A percentile compares a stretch with the other conserved stretches of the same genome.
Conservation (phyloP, 2,113 vertebrate genomes). For the Gasterosteus aculeatus region DNA sequence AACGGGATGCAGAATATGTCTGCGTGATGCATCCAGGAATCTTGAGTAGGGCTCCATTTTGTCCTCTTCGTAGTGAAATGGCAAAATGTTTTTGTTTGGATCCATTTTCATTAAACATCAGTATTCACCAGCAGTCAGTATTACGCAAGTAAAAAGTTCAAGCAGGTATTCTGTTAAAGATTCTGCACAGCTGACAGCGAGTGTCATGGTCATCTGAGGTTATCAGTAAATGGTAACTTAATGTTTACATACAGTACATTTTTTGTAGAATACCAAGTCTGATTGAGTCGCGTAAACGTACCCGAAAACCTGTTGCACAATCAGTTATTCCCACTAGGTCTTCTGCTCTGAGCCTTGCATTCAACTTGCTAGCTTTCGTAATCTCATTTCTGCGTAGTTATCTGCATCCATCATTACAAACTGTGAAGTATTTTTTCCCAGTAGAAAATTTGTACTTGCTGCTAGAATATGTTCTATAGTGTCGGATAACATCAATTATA, state of each 20-base stretch:
- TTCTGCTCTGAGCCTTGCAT: constrained; percentile 41
- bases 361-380: constrained; percentile 34
- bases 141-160: constrained; percentile 55
- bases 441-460: constrained; percentile 73
- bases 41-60: constrained; percentile 53
- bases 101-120: constrained; percentile 50
- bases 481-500: constrained; percentile 48
- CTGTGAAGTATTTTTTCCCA: constrained; percentile 79
- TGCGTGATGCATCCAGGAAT: constrained; percentile 50
- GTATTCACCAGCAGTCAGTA: constrained; percentile 78
- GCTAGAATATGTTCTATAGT: constrained; percentile 76
- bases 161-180: constrained; percentile 67
- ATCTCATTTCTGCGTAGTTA: constrained; percentile 49
- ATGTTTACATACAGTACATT: constrained; percentile 66
- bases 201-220: constrained; percentile 32
- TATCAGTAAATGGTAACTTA: constrained; percentile 37
- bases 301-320: constrained; percentile 57
- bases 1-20: constrained; percentile 43
- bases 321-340: constrained; percentile 34
- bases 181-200: constrained; percentile 22
- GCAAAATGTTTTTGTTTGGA: constrained; percentile 35
- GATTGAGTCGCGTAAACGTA: constrained; percentile 44
- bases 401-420: constrained; percentile 75
- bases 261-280: constrained; percentile 41
- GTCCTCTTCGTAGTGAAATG: constrained; percentile 41